phyloP scores from a whole-genome alignment of 2,113 vertebrate genomes.

The Cephalopholis sonnerati region DNA sequence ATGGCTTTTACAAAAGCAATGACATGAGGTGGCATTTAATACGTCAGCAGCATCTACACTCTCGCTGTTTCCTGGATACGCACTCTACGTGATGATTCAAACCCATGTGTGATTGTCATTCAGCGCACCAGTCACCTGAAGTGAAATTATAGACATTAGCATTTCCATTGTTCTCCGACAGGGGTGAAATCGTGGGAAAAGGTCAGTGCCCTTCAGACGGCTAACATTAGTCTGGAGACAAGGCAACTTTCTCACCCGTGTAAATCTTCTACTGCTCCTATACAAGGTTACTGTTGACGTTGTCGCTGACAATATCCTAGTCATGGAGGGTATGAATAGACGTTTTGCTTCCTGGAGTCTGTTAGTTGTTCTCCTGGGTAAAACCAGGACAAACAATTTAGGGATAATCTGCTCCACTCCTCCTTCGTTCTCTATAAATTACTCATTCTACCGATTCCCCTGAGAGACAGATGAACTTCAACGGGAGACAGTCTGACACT shows the following conservation, averaged over 20 bases:
- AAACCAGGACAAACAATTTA: conserved; percentile 75
- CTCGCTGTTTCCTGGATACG: background rate
- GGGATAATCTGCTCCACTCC: conserved; percentile 63
- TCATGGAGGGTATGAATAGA: conserved; percentile 78
- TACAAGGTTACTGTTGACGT: conserved; percentile 60
- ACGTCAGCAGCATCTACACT: background rate
- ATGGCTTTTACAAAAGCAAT: background rate
- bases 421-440: conserved; percentile 59
- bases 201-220: conserved; percentile 50
- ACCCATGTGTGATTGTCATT: conserved; percentile 18
- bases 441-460: conserved; percentile 63
- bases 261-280: conserved; percentile 61
- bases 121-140: conserved; percentile 27
- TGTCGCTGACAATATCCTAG: conserved; percentile 71
- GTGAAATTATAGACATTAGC: conserved; percentile 28
- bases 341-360: conserved; percentile 55
- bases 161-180: conserved; percentile 43
- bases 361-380: conserved; percentile 68
- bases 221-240: conserved; percentile 61
- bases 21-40: background rate
- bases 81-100: conserved; percentile 29
- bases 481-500: conserved; percentile 42
- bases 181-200: conserved; percentile 67
- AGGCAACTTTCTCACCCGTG: conserved; percentile 54
- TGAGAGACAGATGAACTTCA: conserved; percentile 46